These are phyloP conservation scores for Picathartes gymnocephalus DNA, from an alignment of 2,113 vertebrate species.

Conservation along the genomic window DNA sequence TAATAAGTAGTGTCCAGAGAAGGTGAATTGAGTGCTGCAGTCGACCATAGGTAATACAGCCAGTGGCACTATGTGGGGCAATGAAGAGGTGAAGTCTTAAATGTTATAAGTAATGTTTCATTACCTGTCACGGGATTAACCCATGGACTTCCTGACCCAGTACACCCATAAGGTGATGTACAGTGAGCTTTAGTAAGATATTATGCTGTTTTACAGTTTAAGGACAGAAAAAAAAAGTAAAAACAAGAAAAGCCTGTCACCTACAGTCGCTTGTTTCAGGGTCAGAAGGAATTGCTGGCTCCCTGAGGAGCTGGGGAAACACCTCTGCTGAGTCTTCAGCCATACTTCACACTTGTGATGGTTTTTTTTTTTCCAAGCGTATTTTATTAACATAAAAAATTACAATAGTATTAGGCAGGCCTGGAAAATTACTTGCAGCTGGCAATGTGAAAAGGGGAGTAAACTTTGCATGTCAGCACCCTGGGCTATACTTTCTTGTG, in stretches of 20 bases:
- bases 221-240: not conserved
- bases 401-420: not conserved
- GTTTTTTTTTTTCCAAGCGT: not conserved
- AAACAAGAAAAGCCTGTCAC: not conserved
- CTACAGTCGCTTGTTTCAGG: not conserved
- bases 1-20: conserved; percentile 9
- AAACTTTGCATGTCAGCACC: not conserved
- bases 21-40: not conserved
- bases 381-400: not conserved
- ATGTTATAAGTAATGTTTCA: not conserved
- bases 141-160: not conserved
- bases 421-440: not conserved
- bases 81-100: not conserved
- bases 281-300: not conserved
- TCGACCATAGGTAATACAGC: not conserved
- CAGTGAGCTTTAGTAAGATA: not conserved
- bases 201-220: not conserved
- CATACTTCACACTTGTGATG: not conserved
- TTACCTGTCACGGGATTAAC: not conserved
- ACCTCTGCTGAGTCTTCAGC: not conserved
- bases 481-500: not conserved
- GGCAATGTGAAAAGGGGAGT: not conserved
- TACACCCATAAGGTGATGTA: not conserved
- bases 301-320: not conserved
- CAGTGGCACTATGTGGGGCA: not conserved